Percentiles rank a stretch among this genome's conserved stretches.
phyloP scores from a whole-genome alignment of 2,113 vertebrate genomes.

The Clarias magur region DNA sequence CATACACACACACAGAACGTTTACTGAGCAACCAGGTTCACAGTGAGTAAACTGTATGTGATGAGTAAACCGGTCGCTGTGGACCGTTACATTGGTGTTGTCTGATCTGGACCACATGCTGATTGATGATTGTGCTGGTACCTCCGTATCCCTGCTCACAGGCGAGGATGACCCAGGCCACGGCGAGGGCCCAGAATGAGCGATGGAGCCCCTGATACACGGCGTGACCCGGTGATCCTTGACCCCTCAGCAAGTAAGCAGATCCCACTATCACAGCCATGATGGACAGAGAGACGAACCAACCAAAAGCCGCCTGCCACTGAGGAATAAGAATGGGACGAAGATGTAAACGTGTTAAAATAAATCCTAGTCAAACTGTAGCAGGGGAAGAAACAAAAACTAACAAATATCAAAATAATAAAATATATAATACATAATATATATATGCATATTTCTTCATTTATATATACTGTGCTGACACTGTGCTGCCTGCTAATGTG shows the following conservation, averaged over 20 bases:
- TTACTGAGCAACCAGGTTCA: not conserved
- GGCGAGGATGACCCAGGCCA: slow-evolving; percentile 80
- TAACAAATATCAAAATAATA: not conserved
- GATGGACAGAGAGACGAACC: slow-evolving; percentile 68
- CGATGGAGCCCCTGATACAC: slow-evolving; percentile 82
- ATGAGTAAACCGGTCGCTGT: not conserved
- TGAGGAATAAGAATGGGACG: slow-evolving; percentile 45
- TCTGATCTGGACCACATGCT: not conserved
- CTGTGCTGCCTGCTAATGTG: no score
- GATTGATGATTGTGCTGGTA: slow-evolving; percentile 45
- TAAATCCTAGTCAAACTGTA: not conserved
- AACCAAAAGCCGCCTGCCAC: slow-evolving; percentile 75
- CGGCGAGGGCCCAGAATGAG: slow-evolving; percentile 73
- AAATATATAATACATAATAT: not conserved
- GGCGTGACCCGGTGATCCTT: slow-evolving; percentile 62
- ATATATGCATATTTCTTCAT: no score
- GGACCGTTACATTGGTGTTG: not conserved
- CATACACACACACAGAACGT: not conserved
- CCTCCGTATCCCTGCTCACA: slow-evolving; percentile 83
- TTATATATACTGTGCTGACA: no score
- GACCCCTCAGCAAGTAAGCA: slow-evolving; percentile 70
- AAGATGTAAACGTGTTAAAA: not conserved
- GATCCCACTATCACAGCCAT: slow-evolving; percentile 71
- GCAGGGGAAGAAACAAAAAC: not conserved
- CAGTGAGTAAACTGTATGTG: not conserved